A percentile compares a stretch with the other conserved stretches of the same genome.
Conservation (phyloP, 2,888 invertebrate genomes). For the Apamea epomidion region DNA sequence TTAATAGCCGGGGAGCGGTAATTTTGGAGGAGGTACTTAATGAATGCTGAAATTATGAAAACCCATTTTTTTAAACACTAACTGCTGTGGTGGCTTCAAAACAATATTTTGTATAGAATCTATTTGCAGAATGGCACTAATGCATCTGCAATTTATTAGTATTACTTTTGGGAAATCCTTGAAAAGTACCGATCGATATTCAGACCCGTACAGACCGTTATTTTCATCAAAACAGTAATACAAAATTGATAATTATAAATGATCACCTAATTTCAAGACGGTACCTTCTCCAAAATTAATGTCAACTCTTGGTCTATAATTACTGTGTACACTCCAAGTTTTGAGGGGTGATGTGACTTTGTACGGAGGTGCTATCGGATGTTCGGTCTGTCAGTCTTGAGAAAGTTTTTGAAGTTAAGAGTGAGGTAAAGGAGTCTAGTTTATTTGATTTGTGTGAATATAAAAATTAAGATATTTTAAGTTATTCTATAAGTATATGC, state of each 20-base stretch:
- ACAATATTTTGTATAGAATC: background rate
- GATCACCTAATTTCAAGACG: background rate
- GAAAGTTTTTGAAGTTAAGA: slow-evolving; percentile 42
- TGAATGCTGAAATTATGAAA: background rate
- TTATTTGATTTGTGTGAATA: slow-evolving; percentile 26
- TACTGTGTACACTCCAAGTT: slow-evolving; percentile 60
- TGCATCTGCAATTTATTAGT: too few relatives aligned
- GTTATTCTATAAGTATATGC: background rate
- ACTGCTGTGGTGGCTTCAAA: too few relatives aligned
- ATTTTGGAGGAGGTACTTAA: slow-evolving; percentile 34
- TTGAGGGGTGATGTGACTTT: slow-evolving; percentile 60
- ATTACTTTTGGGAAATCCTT: background rate
- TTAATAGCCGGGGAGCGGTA: slow-evolving; percentile 37
- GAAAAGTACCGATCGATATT: background rate
- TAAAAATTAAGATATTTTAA: slow-evolving; percentile 6
- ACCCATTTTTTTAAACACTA: too few relatives aligned
- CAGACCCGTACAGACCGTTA: background rate
- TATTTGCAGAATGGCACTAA: background rate
- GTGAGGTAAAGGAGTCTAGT: background rate
- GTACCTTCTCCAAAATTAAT: slow-evolving; percentile 39
- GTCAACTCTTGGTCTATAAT: slow-evolving; percentile 41
- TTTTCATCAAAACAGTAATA: background rate
- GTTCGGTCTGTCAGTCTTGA: slow-evolving; percentile 39
- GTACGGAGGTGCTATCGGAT: slow-evolving; percentile 46
- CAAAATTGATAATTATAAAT: background rate